These are phyloP conservation scores for Siniperca knerii DNA, from an alignment of 2,113 vertebrate genomes.

Conservation along the genomic window DNA sequence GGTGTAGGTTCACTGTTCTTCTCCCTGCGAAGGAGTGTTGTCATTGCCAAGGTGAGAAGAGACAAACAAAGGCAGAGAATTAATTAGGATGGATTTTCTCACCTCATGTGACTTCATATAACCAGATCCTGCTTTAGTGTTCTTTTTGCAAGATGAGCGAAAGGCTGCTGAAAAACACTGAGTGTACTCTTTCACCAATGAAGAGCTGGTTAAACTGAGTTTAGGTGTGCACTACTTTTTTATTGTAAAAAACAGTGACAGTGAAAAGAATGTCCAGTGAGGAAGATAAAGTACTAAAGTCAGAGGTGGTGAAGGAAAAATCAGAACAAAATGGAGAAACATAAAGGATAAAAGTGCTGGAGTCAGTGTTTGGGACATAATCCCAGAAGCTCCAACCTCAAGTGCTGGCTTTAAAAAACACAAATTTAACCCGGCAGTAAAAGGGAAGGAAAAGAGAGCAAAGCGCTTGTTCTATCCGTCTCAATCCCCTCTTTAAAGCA, in stretches of 20 bases:
- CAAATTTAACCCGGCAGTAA: constrained; percentile 54
- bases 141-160: neutral
- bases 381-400: constrained; percentile 55
- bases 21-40: constrained; percentile 23
- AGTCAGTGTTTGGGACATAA: constrained; percentile 60
- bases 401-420: constrained; percentile 60
- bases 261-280: constrained; percentile 16
- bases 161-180: neutral
- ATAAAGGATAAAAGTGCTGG: constrained; percentile 42
- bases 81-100: constrained; percentile 36
- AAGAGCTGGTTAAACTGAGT: constrained; percentile 33
- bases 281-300: constrained; percentile 12
- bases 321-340: constrained; percentile 5
- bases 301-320: constrained; percentile 19
- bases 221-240: neutral
- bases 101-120: constrained; percentile 26
- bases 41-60: constrained; percentile 73
- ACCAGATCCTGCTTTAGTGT: constrained; percentile 13
- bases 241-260: constrained; percentile 6
- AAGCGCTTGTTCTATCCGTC: constrained; percentile 39
- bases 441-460: constrained; percentile 41
- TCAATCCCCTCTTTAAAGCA: constrained; percentile 63
- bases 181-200: neutral
- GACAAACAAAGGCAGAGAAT: constrained; percentile 63
- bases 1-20: constrained; percentile 53